Base-by-base conservation (phyloP, 2,888 invertebrate genomes). In the Diplolepis rosae region DNA sequence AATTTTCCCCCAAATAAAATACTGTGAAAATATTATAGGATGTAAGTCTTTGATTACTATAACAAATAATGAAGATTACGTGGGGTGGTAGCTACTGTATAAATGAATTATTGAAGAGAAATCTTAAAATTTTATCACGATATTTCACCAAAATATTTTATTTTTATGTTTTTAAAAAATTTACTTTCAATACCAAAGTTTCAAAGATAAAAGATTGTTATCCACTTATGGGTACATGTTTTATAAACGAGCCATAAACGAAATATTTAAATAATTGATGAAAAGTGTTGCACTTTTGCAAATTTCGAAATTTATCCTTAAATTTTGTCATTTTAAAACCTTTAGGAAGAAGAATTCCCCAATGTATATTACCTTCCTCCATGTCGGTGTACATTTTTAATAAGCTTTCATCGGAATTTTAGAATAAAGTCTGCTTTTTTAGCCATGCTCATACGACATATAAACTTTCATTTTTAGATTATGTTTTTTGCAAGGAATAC, bases 61-160 rank as follows among this genome's bases (percentile, higher is more conserved):
- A 75, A 83, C 85, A 85, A 86, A 86, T 85, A 84, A 82, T 77
- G 77, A 77, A 77, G 79, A 83, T 84, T 83, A 84, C 82, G 83
- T 82, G 81, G 83, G 82, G 80, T 74, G 83, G 78, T 81, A 71
- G 80, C 75, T 79, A 77, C 69, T 82, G 80, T 83, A 80, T 86
- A 87, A 85, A 85, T 87, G 85, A 86, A 85, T 85, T 77, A 86
- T n/a, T n/a, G n/a, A n/a, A n/a, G n/a, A n/a, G n/a, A n/a, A n/a
- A n/a, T n/a, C n/a, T n/a, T n/a, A n/a, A n/a, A n/a, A n/a, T n/a
- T n/a, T n/a, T n/a, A n/a, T n/a, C n/a, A n/a, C n/a, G n/a, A n/a
- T n/a, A n/a, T n/a, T n/a, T n/a, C n/a, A n/a, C n/a, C n/a, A n/a
- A n/a, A n/a, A n/a, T n/a, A n/a, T n/a, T n/a, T n/a, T n/a, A n/a